These are phyloP conservation scores for Melanotaenia parkinsoni DNA, from an alignment of 2,797 vertebrate genomes.

Conservation along the genomic window DNA sequence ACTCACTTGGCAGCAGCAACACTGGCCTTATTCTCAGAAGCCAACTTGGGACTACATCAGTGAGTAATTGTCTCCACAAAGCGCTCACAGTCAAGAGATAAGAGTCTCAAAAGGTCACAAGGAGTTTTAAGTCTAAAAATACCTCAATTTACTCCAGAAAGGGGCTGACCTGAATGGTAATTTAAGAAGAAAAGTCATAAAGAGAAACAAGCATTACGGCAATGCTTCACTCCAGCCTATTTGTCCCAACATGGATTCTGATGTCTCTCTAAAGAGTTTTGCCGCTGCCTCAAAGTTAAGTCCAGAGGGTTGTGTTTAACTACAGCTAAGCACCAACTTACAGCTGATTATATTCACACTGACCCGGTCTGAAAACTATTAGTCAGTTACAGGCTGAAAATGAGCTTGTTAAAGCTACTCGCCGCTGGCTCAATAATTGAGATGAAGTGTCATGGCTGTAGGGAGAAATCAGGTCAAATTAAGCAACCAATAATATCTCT, in stretches of 20 bases:
- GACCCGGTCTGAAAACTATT: conserved; percentile 67
- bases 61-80: conserved; percentile 63
- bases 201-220: conserved; percentile 42
- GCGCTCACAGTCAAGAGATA: conserved; percentile 38
- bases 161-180: conserved; percentile 36
- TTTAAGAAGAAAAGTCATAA: conserved; percentile 28
- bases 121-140: conserved; percentile 57
- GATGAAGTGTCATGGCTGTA: conserved; percentile 40
- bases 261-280: conserved; percentile 52
- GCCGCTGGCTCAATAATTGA: conserved; percentile 36
- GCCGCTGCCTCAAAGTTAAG: conserved; percentile 42
- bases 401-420: conserved; percentile 55
- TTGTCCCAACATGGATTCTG: conserved; percentile 43
- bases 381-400: conserved; percentile 59
- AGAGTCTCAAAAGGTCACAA: conserved; percentile 54
- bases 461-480: conserved; percentile 49
- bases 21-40: conserved; percentile 53
- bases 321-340: conserved; percentile 50
- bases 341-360: conserved; percentile 59
- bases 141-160: conserved; percentile 35
- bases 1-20: conserved; percentile 53
- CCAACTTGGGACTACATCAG: conserved; percentile 61
- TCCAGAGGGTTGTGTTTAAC: conserved; percentile 52
- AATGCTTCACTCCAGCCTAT: conserved; percentile 32
- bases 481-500: conserved; percentile 42